Evolutionary conservation across 2,113 vertebrate species (phyloP).

Genomic region (Phalacrocorax aristotelis): DNA sequence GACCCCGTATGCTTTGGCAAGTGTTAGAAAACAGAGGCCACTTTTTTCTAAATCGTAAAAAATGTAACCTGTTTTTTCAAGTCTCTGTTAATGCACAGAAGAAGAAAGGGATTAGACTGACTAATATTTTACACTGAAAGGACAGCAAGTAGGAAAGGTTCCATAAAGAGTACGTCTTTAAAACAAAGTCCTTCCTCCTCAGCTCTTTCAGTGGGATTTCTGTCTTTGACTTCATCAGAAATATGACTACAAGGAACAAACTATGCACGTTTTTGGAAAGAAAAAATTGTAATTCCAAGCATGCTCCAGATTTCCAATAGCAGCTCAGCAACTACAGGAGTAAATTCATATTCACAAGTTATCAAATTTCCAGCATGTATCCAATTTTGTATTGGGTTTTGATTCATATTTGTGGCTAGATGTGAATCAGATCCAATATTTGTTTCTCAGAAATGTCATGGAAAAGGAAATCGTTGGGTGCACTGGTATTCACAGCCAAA

Average conservation of each 20-base stretch:
- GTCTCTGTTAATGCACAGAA: background rate
- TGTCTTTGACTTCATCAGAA: constrained; percentile 53
- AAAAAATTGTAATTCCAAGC: constrained; percentile 56
- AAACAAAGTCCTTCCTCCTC: constrained; percentile 36
- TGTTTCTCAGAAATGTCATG: constrained; percentile 61
- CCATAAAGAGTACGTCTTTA: background rate
- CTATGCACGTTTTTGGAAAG: constrained; percentile 61
- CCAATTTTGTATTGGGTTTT: constrained; percentile 56
- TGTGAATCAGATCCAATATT: constrained; percentile 49
- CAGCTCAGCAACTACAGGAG: constrained; percentile 34
- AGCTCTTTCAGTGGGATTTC: constrained; percentile 28
- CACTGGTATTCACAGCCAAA: constrained; percentile 41
- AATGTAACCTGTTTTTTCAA: background rate
- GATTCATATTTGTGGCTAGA: constrained; percentile 61
- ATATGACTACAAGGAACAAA: constrained; percentile 32
- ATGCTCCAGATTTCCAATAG: constrained; percentile 60
- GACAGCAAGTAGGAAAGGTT: constrained; percentile 39
- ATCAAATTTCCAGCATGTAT: constrained; percentile 15
- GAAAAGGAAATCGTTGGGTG: constrained; percentile 62
- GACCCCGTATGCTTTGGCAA: constrained; percentile 12
- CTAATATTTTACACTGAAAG: constrained; percentile 16
- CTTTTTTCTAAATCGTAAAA: constrained; percentile 41
- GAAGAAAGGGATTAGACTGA: constrained; percentile 28
- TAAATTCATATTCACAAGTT: constrained; percentile 55
- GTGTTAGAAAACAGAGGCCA: constrained; percentile 35